Conservation (phyloP, 2,888 invertebrate genomes). For the Bombylius discolor region DNA sequence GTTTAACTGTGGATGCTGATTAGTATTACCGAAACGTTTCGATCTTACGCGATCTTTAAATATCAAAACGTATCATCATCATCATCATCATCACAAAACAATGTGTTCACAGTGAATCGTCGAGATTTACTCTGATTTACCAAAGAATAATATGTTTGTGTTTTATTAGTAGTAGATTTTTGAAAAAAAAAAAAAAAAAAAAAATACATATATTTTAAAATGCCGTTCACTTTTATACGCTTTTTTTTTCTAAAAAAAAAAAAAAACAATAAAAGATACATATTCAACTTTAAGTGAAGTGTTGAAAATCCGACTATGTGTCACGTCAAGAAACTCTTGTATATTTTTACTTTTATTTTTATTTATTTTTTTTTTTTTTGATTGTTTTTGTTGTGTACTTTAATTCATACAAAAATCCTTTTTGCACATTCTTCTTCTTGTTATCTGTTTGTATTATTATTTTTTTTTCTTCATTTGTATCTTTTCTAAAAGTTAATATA, state of each 20-base stretch:
- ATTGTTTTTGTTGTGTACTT: neutral
- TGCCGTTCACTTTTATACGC: no score
- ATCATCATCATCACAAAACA: neutral
- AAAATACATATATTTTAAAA: no score
- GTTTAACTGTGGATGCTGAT: neutral
- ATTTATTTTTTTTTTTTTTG: no score
- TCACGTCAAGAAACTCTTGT: conserved; percentile 8
- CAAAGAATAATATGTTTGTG: no score
- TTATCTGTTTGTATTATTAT: no score
- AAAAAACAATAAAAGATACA: no score
- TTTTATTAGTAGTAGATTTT: no score
- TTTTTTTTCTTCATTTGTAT: neutral
- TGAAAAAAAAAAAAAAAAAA: no score
- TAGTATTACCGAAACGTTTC: conserved; percentile 10
- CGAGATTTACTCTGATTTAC: neutral
- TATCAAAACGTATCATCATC: conserved; percentile 7
- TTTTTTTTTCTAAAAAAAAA: no score
- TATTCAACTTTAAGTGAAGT: neutral
- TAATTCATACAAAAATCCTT: no score
- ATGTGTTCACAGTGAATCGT: neutral
- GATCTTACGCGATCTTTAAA: conserved; percentile 11
- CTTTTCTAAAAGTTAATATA: neutral
- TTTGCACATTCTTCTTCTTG: no score
- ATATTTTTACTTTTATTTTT: neutral
- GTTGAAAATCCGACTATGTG: conserved; percentile 1